Conservation (phyloP, 1,140 invertebrate species). For the Brachionus asplanchnoidis region DNA sequence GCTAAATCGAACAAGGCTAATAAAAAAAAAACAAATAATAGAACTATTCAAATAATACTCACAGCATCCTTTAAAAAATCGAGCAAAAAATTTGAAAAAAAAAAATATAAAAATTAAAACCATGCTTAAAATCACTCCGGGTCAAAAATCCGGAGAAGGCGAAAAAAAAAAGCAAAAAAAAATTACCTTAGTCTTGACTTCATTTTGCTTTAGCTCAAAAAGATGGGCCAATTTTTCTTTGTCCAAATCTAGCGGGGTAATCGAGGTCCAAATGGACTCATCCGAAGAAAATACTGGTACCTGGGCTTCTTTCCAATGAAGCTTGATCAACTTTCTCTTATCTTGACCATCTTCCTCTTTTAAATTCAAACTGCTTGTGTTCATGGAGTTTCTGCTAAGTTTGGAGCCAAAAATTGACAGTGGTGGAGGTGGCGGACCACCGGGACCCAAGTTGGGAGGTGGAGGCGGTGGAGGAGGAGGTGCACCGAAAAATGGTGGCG, state of each 20-base stretch:
- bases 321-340: constrained; percentile 79
- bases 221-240: constrained; percentile 88
- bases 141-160: neutral
- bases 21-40: neutral
- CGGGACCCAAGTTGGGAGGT: constrained; percentile 51
- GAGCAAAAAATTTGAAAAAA: neutral
- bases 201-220: constrained; percentile 92
- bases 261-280: constrained; percentile 88
- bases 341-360: constrained; percentile 72
- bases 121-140: neutral
- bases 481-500: neutral
- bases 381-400: constrained; percentile 57
- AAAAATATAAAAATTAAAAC: constrained; percentile 15
- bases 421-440: constrained; percentile 42
- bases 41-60: constrained; percentile 21
- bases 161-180: neutral
- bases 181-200: constrained; percentile 76
- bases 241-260: constrained; percentile 71
- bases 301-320: constrained; percentile 92
- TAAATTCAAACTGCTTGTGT: constrained; percentile 46
- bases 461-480: constrained; percentile 43
- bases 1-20: neutral
- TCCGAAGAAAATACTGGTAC: constrained; percentile 31
- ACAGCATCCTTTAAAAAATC: neutral
- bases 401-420: constrained; percentile 48